Evolutionary conservation across 2,113 vertebrate species (phyloP).

Genomic region (Pogona vitticeps): DNA sequence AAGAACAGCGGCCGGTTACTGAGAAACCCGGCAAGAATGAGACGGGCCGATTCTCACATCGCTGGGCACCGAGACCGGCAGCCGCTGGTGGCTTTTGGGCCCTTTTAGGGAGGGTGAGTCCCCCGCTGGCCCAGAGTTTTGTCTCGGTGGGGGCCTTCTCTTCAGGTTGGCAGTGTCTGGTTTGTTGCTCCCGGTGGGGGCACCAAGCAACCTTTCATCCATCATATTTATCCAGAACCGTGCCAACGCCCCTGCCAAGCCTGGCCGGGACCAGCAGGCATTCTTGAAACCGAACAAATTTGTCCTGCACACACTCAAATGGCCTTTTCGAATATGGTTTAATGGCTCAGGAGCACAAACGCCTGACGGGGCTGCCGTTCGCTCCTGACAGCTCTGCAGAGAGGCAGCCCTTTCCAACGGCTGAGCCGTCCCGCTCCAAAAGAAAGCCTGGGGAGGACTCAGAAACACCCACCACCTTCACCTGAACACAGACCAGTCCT

Average conservation of each 20-base stretch:
- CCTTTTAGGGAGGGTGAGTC: not conserved
- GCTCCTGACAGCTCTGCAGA: too few relatives aligned
- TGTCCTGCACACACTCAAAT: conserved; percentile 52
- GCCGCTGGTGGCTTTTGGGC: not conserved
- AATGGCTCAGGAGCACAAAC: conserved; percentile 59
- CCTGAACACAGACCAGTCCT: conserved; percentile 18
- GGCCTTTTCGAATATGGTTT: conserved; percentile 67
- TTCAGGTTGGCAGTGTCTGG: conserved; percentile 18
- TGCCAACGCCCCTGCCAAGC: conserved; percentile 46
- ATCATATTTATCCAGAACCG: conserved; percentile 32
- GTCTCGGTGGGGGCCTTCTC: not conserved
- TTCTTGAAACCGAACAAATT: conserved; percentile 72
- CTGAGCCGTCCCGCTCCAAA: conserved; percentile 47
- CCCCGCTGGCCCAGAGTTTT: not conserved
- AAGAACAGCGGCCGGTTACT: too few relatives aligned
- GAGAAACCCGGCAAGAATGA: too few relatives aligned
- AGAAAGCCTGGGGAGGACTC: conserved; percentile 43
- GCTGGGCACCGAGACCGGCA: not conserved
- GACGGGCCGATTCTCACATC: not conserved
- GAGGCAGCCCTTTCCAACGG: conserved; percentile 63
- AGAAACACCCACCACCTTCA: conserved; percentile 22
- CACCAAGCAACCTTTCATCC: conserved; percentile 35
- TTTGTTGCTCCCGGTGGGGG: conserved; percentile 36
- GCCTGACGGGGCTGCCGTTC: too few relatives aligned
- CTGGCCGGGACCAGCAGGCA: conserved; percentile 49